These are phyloP conservation scores for Papilio elwesi DNA, from an alignment of 2,888 invertebrate species.

Conservation along the genomic window DNA sequence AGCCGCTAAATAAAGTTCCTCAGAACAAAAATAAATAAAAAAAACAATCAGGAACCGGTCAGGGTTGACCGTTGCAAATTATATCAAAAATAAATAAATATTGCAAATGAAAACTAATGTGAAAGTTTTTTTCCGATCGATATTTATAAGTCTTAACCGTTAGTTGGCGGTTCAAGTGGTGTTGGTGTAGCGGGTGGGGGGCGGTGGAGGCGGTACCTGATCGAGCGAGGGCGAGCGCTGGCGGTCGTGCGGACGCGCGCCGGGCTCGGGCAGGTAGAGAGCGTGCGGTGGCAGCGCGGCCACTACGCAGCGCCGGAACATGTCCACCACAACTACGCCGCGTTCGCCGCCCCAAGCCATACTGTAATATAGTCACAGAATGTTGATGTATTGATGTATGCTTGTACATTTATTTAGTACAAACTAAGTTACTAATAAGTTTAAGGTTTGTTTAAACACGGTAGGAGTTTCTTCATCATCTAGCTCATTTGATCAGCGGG, in stretches of 20 bases:
- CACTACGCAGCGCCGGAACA: constrained; percentile 94
- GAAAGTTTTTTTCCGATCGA: constrained; percentile 48
- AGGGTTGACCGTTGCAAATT: constrained; percentile 61
- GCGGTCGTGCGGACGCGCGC: constrained; percentile 89
- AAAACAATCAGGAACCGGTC: constrained; percentile 41
- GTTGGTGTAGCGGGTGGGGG: constrained; percentile 16
- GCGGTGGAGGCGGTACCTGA: constrained; percentile 86
- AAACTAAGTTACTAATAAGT: too few species aligned
- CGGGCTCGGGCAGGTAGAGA: constrained; percentile 94
- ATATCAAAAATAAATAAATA: constrained; percentile 62
- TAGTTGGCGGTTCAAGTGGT: background rate
- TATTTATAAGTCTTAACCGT: constrained; percentile 25
- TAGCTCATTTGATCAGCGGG: too few species aligned
- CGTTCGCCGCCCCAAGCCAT: constrained; percentile 99
- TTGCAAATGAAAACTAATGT: constrained; percentile 72
- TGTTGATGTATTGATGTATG: too few species aligned
- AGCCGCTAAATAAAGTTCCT: constrained; percentile 62
- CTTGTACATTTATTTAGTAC: too few species aligned
- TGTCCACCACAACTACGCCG: constrained; percentile 97
- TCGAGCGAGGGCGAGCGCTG: constrained; percentile 94
- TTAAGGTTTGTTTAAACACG: too few species aligned
- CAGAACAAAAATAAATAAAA: constrained; percentile 48
- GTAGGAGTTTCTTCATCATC: too few species aligned
- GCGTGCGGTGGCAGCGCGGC: constrained; percentile 95
- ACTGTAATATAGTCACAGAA: constrained; percentile 75